These are phyloP conservation scores for Odontamblyopus rebecca DNA, from an alignment of 2,797 vertebrate genomes.

Conservation along the genomic window DNA sequence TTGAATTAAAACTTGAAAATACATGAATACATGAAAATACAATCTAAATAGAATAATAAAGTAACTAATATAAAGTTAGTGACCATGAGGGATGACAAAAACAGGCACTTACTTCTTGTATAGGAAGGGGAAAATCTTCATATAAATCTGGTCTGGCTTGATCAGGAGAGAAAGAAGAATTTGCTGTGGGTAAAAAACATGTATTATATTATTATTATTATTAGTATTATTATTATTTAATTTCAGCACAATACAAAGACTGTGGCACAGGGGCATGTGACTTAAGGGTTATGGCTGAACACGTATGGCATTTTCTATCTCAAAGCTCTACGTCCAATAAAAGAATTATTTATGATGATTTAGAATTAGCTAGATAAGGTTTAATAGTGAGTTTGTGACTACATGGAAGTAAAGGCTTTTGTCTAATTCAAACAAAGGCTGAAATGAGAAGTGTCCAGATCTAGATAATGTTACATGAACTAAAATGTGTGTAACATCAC, in stretches of 20 bases:
- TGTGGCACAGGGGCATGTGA: too few relatives aligned
- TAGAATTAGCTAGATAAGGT: not conserved
- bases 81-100: not conserved
- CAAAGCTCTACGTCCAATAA: too few relatives aligned
- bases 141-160: slow-evolving; percentile 23
- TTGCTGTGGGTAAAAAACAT: slow-evolving; percentile 33
- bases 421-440: slow-evolving; percentile 1
- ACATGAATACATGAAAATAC: too few relatives aligned
- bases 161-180: slow-evolving; percentile 48
- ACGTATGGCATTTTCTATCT: too few relatives aligned
- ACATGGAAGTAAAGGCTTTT: not conserved
- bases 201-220: too few relatives aligned
- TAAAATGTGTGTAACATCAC: slow-evolving; percentile 1
- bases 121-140: slow-evolving; percentile 15
- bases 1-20: too few relatives aligned
- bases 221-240: not conserved
- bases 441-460: not conserved
- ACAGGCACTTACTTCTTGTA: slow-evolving; percentile 45
- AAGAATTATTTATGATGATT: not conserved
- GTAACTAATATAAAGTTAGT: not conserved
- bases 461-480: not conserved
- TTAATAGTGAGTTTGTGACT: not conserved
- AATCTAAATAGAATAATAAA: too few relatives aligned
- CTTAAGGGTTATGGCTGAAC: too few relatives aligned
- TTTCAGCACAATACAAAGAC: too few relatives aligned